Conservation (phyloP, 64 coral and sea anemone species). For the Stylophora pistillata region DNA sequence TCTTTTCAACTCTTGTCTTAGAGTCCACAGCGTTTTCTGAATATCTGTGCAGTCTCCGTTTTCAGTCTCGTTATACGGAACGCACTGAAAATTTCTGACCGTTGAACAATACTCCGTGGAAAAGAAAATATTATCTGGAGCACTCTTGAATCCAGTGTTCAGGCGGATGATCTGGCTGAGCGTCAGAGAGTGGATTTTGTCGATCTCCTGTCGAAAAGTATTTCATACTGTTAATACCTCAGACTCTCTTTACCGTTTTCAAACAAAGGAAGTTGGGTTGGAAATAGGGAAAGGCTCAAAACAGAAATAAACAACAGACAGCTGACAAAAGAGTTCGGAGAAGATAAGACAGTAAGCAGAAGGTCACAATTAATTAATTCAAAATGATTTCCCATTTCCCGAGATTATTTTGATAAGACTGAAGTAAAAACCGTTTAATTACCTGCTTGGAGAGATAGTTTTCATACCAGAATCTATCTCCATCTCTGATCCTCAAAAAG, state of each 20-base stretch:
- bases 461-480: conserved; percentile 94
- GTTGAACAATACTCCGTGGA: conserved; percentile 63
- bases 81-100: conserved; percentile 62
- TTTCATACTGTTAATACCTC: neutral
- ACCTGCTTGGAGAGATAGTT: conserved; percentile 62
- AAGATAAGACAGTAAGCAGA: neutral
- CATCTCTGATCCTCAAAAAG: conserved; percentile 84
- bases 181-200: conserved; percentile 69
- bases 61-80: conserved; percentile 18
- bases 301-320: neutral
- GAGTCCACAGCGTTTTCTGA: neutral
- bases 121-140: conserved; percentile 76
- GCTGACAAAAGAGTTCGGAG: too few relatives aligned
- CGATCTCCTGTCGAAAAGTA: conserved; percentile 53
- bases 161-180: conserved; percentile 74
- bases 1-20: neutral
- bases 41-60: neutral
- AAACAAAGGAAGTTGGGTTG: neutral
- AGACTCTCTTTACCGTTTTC: neutral
- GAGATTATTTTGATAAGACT: neutral
- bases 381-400: neutral
- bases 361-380: neutral
- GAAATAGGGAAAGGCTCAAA: neutral
- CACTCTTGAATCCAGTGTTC: conserved; percentile 65
- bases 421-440: neutral